Percentiles rank a stretch among this genome's conserved stretches.
Evolutionary conservation across 2,888 invertebrate species (phyloP).

Genomic region (Hermaeophaga mercurialis): DNA sequence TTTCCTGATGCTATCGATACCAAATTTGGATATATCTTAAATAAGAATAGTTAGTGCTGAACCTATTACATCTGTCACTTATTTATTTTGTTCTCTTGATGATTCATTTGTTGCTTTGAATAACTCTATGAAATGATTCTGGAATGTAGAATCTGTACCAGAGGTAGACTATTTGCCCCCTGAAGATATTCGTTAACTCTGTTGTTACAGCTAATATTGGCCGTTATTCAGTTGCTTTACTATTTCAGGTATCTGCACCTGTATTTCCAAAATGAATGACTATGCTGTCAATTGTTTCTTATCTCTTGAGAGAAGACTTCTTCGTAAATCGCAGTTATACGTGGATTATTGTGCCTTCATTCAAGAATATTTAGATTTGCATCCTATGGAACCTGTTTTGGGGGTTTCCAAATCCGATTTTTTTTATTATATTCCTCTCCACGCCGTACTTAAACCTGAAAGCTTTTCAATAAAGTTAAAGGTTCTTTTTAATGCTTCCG

Average conservation of each 20-base stretch:
- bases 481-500: too few species aligned
- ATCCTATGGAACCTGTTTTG: slow-evolving; percentile 16
- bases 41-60: not conserved
- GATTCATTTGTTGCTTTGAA: slow-evolving; percentile 2
- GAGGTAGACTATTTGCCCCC: slow-evolving; percentile 5
- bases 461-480: too few species aligned
- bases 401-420: not conserved
- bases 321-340: slow-evolving; percentile 9
- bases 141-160: slow-evolving; percentile 22
- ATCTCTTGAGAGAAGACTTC: slow-evolving; percentile 18
- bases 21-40: slow-evolving; percentile 6
- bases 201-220: slow-evolving; percentile 9
- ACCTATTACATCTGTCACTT: not conserved
- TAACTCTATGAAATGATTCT: slow-evolving; percentile 16
- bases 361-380: slow-evolving; percentile 14
- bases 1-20: slow-evolving; percentile 11
- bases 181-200: slow-evolving; percentile 21
- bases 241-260: slow-evolving; percentile 17
- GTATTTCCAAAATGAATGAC: not conserved
- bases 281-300: slow-evolving; percentile 20
- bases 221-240: slow-evolving; percentile 22
- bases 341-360: slow-evolving; percentile 15
- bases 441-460: slow-evolving; percentile 6
- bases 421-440: slow-evolving; percentile 17
- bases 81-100: not conserved